These are phyloP conservation scores for Centropyge bicolor DNA, from an alignment of 2,797 vertebrate genomes.

Conservation along the genomic window DNA sequence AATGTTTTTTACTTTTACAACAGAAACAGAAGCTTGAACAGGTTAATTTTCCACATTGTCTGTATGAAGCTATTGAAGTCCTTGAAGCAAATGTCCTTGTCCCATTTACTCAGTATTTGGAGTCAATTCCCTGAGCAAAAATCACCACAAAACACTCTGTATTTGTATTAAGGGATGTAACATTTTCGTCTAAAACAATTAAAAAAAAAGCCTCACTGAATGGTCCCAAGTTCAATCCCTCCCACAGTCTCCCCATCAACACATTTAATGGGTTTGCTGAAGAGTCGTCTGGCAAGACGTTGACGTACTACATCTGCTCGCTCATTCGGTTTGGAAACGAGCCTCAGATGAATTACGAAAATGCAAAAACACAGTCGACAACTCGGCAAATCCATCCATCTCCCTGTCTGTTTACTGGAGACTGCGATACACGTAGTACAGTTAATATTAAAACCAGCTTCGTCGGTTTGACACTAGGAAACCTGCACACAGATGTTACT, in stretches of 20 bases:
- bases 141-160: not conserved
- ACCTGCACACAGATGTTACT: slow-evolving; percentile 45
- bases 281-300: slow-evolving; percentile 28
- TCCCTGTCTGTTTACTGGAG: slow-evolving; percentile 37
- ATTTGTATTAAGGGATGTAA: not conserved
- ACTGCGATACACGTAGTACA: slow-evolving; percentile 23
- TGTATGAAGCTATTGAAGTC: slow-evolving; percentile 18
- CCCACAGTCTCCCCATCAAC: slow-evolving; percentile 16
- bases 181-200: slow-evolving; percentile 6
- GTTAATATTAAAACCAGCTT: slow-evolving; percentile 51
- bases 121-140: slow-evolving; percentile 13
- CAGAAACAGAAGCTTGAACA: not conserved
- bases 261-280: slow-evolving; percentile 25
- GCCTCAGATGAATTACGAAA: slow-evolving; percentile 35
- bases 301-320: slow-evolving; percentile 42
- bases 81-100: too few species aligned
- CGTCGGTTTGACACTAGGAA: slow-evolving; percentile 13
- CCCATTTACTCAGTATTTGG: slow-evolving; percentile 4
- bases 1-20: slow-evolving; percentile 5
- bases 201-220: not conserved
- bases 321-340: slow-evolving; percentile 42
- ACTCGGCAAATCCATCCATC: slow-evolving; percentile 32
- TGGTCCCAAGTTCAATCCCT: slow-evolving; percentile 11
- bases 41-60: not conserved
- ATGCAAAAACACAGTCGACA: slow-evolving; percentile 24